A percentile compares a stretch with the other conserved stretches of the same genome.
phyloP scores from a whole-genome alignment of 2,797 vertebrate species.

The Pangasius macronema region DNA sequence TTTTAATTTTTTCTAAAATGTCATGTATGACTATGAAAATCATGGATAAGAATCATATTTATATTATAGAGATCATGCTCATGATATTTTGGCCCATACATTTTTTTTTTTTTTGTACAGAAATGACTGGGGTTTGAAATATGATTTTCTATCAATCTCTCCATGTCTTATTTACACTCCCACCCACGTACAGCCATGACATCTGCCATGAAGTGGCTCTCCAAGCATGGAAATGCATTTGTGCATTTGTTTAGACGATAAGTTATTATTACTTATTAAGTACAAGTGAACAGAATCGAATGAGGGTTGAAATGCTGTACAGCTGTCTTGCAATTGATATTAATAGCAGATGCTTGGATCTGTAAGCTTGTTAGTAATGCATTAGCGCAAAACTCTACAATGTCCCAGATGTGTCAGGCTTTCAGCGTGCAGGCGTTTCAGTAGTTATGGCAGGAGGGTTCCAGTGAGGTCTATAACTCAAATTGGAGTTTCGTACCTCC shows the following conservation, averaged over 20 bases:
- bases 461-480: not conserved
- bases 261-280: no score
- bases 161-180: not conserved
- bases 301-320: not conserved
- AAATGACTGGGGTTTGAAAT: not conserved
- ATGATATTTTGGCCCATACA: not conserved
- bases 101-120: not conserved
- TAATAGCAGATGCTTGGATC: not conserved
- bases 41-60: not conserved
- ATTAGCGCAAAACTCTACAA: not conserved
- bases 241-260: not conserved
- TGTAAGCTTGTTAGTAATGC: not conserved
- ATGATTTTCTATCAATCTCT: not conserved
- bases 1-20: not conserved
- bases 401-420: slow-evolving; percentile 20
- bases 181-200: not conserved
- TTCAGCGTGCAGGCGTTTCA: slow-evolving; percentile 28
- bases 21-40: not conserved
- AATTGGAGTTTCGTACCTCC: not conserved
- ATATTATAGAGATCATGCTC: not conserved
- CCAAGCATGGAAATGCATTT: not conserved
- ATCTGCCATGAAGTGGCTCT: not conserved
- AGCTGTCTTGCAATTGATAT: not conserved
- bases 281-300: not conserved
- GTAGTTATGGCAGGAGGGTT: slow-evolving; percentile 26